phyloP scores from a whole-genome alignment of 2,888 invertebrate species.

The Teleiodes luculella region DNA sequence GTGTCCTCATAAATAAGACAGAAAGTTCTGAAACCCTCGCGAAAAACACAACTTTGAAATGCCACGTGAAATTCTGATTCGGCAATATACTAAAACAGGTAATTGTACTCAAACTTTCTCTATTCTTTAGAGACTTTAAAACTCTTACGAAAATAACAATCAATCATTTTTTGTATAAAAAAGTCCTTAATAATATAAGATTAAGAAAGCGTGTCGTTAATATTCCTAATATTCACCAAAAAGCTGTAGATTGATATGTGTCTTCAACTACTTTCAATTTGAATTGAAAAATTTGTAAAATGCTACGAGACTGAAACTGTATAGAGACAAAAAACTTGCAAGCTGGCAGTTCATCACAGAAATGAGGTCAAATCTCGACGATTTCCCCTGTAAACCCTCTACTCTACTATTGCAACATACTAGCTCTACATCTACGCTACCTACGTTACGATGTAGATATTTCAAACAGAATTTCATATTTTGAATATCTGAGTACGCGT shows the following conservation, averaged over 20 bases:
- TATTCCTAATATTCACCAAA: too few relatives aligned
- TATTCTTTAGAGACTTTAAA: neutral
- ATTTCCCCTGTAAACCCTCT: neutral
- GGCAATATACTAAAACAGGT: neutral
- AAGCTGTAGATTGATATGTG: too few relatives aligned
- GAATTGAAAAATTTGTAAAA: too few relatives aligned
- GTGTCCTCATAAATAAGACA: constrained; percentile 16
- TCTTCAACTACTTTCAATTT: too few relatives aligned
- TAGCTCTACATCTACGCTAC: neutral
- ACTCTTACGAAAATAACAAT: neutral
- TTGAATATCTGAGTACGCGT: constrained; percentile 13
- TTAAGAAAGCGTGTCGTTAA: too few relatives aligned
- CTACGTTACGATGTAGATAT: constrained; percentile 5
- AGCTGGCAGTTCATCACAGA: neutral
- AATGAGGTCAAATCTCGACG: neutral
- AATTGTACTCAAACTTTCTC: neutral
- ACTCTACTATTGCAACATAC: neutral
- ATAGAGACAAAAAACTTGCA: neutral
- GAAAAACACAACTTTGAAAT: constrained; percentile 14
- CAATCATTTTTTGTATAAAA: neutral
- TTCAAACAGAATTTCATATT: constrained; percentile 19
- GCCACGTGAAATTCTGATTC: constrained; percentile 14
- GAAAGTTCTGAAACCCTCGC: constrained; percentile 12
- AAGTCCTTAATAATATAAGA: too few relatives aligned
- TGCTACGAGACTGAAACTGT: too few relatives aligned